phyloP scores from a whole-genome alignment of 2,113 vertebrate genomes.

The Cinclus mexicanus region DNA sequence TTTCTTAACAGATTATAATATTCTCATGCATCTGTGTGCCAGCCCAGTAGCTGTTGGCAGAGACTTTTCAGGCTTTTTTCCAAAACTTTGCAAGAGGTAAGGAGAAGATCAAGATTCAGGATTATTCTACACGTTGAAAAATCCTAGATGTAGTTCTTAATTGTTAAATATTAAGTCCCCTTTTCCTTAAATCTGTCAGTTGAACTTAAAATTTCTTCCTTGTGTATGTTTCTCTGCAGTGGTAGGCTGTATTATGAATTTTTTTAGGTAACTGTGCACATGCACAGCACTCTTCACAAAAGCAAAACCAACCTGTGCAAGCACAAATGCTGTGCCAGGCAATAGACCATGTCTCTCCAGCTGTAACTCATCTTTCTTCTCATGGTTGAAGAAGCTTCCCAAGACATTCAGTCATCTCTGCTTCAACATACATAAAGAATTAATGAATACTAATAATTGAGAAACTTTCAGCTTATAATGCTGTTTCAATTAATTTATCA shows the following conservation, averaged over 20 bases:
- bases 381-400: background rate
- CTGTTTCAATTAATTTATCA: background rate
- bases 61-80: background rate
- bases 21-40: background rate
- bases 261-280: background rate
- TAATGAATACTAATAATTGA: background rate
- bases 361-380: background rate
- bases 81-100: background rate
- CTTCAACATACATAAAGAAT: background rate
- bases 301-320: background rate
- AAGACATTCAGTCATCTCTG: background rate
- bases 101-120: background rate
- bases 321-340: background rate
- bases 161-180: background rate
- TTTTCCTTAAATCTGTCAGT: background rate
- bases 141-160: background rate
- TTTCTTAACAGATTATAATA: background rate
- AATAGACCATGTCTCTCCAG: background rate
- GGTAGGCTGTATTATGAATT: background rate
- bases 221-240: background rate
- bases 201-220: background rate
- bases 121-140: background rate
- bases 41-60: background rate
- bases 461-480: background rate
- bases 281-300: background rate